Conservation (phyloP, 2,113 vertebrate genomes). For the Petromus typicus region DNA sequence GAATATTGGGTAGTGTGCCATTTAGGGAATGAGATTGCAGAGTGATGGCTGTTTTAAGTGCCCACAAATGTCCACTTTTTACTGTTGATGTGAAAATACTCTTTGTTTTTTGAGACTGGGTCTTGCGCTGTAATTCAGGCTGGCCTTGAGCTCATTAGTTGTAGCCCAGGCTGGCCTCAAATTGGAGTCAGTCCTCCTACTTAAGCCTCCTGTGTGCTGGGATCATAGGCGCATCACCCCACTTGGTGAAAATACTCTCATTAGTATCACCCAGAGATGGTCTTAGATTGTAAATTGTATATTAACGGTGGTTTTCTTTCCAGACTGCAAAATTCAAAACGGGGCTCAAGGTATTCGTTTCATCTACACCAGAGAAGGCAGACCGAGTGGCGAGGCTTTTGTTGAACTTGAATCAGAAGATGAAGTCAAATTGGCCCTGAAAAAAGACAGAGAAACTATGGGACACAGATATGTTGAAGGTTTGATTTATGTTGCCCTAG, state of each 20-base stretch:
- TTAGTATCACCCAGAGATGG: conserved; percentile 53
- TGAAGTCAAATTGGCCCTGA: conserved; percentile 96
- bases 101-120: not conserved
- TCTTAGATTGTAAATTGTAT: conserved; percentile 69
- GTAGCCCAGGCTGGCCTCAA: not conserved
- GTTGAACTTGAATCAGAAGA: conserved; percentile 98
- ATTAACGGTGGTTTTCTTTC: conserved; percentile 77
- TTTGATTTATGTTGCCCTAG: conserved; percentile 88
- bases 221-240: not conserved
- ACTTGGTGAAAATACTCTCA: not conserved
- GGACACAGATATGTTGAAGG: conserved; percentile 99
- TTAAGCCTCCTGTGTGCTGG: not conserved
- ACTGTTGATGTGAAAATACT: not conserved
- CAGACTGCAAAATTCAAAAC: conserved; percentile 97
- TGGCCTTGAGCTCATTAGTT: not conserved
- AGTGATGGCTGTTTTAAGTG: not conserved
- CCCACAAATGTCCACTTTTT: not conserved
- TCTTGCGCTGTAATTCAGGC: not conserved
- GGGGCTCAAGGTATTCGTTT: conserved; percentile 95
- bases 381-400: conserved; percentile 99
- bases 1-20: not conserved
- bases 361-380: conserved; percentile 98
- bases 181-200: not conserved
- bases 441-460: conserved; percentile 99
- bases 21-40: not conserved